Percentiles rank a stretch among this genome's conserved stretches.
These are phyloP conservation scores for Lottia gigantea DNA, from an alignment of 2,888 invertebrate genomes.

Conservation along the genomic window DNA sequence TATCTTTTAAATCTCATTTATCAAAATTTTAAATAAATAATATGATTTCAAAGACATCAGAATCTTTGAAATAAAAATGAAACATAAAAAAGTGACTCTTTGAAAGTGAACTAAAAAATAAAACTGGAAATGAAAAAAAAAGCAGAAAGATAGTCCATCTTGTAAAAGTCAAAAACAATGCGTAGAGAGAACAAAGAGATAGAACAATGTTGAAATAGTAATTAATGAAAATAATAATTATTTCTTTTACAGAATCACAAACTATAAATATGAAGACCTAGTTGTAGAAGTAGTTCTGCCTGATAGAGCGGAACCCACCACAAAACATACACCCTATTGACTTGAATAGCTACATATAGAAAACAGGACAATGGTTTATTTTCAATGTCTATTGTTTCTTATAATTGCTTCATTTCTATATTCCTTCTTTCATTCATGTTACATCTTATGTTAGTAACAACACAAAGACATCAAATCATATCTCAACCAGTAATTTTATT, in stretches of 20 bases:
- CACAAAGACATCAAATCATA: no score
- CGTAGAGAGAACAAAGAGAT: background rate
- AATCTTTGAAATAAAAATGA: no score
- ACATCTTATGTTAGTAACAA: no score
- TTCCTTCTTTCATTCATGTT: background rate
- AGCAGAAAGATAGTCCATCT: no score
- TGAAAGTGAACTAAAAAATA: no score
- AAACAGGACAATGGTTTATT: slow-evolving; percentile 2
- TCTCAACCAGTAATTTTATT: no score
- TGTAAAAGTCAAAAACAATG: no score
- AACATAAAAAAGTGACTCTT: no score
- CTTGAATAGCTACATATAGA: background rate
- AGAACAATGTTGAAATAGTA: slow-evolving; percentile 7
- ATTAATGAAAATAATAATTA: slow-evolving; percentile 11
- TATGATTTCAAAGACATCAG: no score
- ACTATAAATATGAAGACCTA: slow-evolving; percentile 3
- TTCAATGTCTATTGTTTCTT: slow-evolving; percentile 7
- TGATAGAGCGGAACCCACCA: background rate
- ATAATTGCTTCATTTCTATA: background rate
- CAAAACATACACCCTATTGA: background rate
- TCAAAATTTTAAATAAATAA: no score
- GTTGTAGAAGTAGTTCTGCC: background rate
- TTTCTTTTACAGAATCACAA: background rate
- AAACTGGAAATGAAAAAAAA: no score
- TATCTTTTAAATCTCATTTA: no score